phyloP scores from a whole-genome alignment of 2,113 vertebrate species.

The Rhynchopsitta pachyrhyncha region DNA sequence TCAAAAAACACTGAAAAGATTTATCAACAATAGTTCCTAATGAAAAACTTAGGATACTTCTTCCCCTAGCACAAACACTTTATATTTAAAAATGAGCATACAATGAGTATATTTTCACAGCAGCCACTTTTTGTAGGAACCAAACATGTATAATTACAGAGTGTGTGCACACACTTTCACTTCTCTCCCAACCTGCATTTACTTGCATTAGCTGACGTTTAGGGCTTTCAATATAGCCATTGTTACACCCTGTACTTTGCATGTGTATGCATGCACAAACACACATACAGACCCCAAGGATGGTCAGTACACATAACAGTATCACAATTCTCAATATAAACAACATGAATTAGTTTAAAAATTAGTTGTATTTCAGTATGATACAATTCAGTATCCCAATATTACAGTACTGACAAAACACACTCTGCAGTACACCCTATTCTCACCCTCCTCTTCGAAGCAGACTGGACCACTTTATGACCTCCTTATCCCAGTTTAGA shows the following conservation, averaged over 20 bases:
- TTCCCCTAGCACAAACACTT: slow-evolving; percentile 3
- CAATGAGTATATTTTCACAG: background rate
- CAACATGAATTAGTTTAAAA: background rate
- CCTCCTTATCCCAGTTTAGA: background rate
- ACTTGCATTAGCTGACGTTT: background rate
- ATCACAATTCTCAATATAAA: background rate
- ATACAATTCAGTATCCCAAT: background rate
- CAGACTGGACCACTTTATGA: fast-evolving
- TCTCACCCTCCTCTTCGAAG: background rate
- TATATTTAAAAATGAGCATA: background rate
- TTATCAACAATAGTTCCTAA: background rate
- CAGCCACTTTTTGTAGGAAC: background rate
- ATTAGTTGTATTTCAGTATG: fast-evolving
- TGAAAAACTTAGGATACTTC: background rate
- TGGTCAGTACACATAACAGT: background rate
- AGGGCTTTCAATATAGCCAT: background rate
- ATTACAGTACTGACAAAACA: background rate
- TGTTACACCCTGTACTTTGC: background rate
- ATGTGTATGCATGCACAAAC: fast-evolving
- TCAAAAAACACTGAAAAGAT: background rate
- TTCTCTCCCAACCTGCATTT: slow-evolving; percentile 16
- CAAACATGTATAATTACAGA: background rate
- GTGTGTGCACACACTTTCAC: background rate
- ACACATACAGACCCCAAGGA: background rate
- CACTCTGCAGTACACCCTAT: background rate